These are phyloP conservation scores for Drosophila nigricruria DNA, from an alignment of 2,888 invertebrate genomes.

Conservation along the genomic window DNA sequence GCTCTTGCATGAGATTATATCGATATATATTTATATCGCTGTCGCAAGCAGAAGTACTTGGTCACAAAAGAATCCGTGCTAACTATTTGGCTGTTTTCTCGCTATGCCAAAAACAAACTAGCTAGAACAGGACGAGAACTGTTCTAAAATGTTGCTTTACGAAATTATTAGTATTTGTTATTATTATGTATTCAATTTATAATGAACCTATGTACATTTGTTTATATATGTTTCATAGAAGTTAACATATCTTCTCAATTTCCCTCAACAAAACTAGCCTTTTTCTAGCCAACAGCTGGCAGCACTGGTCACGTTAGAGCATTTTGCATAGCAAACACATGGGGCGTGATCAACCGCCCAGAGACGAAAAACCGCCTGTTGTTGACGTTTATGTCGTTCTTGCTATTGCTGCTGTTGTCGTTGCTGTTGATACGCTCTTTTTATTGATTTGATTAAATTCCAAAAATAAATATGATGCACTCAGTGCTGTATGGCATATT, in stretches of 20 bases:
- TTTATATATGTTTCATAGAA: neutral
- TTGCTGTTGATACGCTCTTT: slow-evolving; percentile 16
- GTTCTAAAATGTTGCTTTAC: no score
- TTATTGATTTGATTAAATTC: slow-evolving; percentile 76
- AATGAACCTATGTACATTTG: neutral
- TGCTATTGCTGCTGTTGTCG: slow-evolving; percentile 10
- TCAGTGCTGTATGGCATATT: slow-evolving; percentile 44
- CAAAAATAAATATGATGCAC: slow-evolving; percentile 77
- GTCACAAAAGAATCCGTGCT: neutral
- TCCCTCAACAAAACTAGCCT: neutral
- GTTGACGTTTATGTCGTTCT: neutral
- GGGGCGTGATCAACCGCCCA: slow-evolving; percentile 11
- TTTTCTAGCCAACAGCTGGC: neutral
- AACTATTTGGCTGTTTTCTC: neutral
- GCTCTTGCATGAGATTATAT: neutral
- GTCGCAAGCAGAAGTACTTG: neutral
- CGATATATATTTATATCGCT: neutral
- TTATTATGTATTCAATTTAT: neutral
- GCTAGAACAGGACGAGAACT: no score
- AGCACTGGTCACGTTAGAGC: neutral
- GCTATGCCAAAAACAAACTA: neutral
- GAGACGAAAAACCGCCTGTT: neutral
- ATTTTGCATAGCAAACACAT: neutral
- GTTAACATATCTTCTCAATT: no score
- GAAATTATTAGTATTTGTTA: neutral